Conservation (phyloP, 2,888 invertebrate genomes). For the Orchestes rusci region DNA sequence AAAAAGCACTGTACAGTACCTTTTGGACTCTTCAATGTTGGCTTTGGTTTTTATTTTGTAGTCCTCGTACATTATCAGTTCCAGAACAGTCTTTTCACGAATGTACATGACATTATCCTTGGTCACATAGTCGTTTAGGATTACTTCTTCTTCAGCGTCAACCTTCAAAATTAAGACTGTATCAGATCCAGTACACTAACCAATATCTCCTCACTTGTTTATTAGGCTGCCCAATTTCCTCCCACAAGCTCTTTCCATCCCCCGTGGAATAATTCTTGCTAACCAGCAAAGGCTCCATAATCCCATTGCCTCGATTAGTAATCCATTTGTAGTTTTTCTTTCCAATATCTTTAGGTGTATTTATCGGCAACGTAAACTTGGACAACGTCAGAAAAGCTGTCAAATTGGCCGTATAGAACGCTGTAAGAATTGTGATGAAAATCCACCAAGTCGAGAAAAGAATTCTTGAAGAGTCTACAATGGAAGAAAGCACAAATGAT, state of each 20-base stretch:
- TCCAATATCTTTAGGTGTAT: slow-evolving; percentile 59
- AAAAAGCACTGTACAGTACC: too few species aligned
- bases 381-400: slow-evolving; percentile 84
- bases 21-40: slow-evolving; percentile 49
- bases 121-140: slow-evolving; percentile 45
- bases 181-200: neutral
- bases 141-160: slow-evolving; percentile 36
- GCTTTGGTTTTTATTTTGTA: slow-evolving; percentile 55
- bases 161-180: slow-evolving; percentile 3
- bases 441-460: slow-evolving; percentile 53
- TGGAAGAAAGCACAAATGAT: slow-evolving; percentile 5
- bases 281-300: slow-evolving; percentile 35
- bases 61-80: slow-evolving; percentile 62
- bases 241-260: slow-evolving; percentile 15
- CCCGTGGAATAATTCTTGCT: slow-evolving; percentile 2
- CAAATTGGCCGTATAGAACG: slow-evolving; percentile 86
- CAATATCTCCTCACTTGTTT: slow-evolving; percentile 5
- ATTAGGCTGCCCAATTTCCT: slow-evolving; percentile 13
- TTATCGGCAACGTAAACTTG: slow-evolving; percentile 74
- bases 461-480: slow-evolving; percentile 60
- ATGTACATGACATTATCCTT: slow-evolving; percentile 53
- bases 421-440: slow-evolving; percentile 77
- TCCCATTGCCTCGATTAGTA: slow-evolving; percentile 56
- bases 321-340: slow-evolving; percentile 60
- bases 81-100: slow-evolving; percentile 62